Base-by-base conservation (phyloP, 2,113 vertebrate genomes). In the Craseonycteris thonglongyai region DNA sequence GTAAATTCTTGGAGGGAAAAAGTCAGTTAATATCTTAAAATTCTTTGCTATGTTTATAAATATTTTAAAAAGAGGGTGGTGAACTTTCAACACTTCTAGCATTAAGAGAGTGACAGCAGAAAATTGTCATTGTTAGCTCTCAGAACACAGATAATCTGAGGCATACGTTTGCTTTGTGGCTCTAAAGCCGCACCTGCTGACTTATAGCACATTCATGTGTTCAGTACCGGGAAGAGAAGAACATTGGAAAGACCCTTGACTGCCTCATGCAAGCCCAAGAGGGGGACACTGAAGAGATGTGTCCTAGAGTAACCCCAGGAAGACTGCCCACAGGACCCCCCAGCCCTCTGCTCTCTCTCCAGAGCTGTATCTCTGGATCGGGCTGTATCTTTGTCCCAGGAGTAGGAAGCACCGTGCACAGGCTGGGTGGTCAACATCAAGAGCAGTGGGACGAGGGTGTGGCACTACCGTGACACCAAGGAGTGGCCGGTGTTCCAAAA, bases 401-500 rank as follows among this genome's bases (percentile, higher is more conserved):
- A 79, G 38, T 2, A 47, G 68, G 42, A 92, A 59, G 76, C 22
- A n/a, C 19, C 45, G 22, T 95, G 45, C 6, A 1, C 21, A 14
- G n/a, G 71, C 65, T 93, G 79, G 80, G 71, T 93, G 92, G 92
- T 65, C 89, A 45, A 90, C 26, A 56, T 30, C 10, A 24, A 80
- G 74, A 80, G 59, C n/a, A 35, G 69, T 26, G 3, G 59, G 26
- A 83, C 58, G 54, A 95, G 92, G 95, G 90, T 49, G 42, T 30
- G 78, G 71, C 59, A 10, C 13, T 58, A 30, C 59, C 88, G 7
- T 42, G 69, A 95, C 68, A 87, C 54, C 22, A 83, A 92, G 21
- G 51, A 94, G 30, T 26, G 38, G 18, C 78, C 82, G 66, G 47
- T 66, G 88, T 94, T 96, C 68, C 68, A 88, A 92, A 85, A 30